Evolutionary conservation across 2,888 invertebrate genomes (phyloP).

Genomic region (Acanthococcus lagerstroemiae): DNA sequence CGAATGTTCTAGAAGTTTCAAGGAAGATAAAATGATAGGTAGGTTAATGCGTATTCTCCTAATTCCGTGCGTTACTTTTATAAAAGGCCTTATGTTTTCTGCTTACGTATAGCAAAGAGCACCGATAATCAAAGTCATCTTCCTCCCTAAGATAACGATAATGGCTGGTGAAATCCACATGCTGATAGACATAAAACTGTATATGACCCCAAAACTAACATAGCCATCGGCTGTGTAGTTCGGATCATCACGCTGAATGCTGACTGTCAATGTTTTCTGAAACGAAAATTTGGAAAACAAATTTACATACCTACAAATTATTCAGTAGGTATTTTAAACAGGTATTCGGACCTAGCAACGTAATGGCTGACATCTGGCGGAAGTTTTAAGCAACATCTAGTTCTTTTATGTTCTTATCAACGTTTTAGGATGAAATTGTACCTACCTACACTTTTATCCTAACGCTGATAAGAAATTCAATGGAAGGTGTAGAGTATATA

Average conservation of each 20-base stretch:
- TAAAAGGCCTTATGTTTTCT: background rate
- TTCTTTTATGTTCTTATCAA: too few relatives aligned
- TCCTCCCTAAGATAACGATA: slow-evolving; percentile 13
- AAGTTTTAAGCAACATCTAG: too few relatives aligned
- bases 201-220: slow-evolving; percentile 20
- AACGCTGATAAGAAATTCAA: too few relatives aligned
- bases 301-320: too few relatives aligned
- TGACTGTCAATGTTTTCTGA: slow-evolving; percentile 29
- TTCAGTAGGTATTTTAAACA: background rate
- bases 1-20: background rate
- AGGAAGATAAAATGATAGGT: background rate
- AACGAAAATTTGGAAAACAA: too few relatives aligned
- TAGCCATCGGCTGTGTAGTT: slow-evolving; percentile 21
- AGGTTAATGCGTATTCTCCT: too few relatives aligned
- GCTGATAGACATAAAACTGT: slow-evolving; percentile 7
- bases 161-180: slow-evolving; percentile 24
- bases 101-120: slow-evolving; percentile 6
- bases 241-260: slow-evolving; percentile 24
- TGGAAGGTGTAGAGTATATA: too few relatives aligned
- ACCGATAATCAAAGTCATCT: slow-evolving; percentile 21
- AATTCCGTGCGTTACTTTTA: too few relatives aligned
- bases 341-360: too few relatives aligned
- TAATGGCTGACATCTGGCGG: too few relatives aligned
- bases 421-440: too few relatives aligned
- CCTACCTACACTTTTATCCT: too few relatives aligned